Conservation (phyloP, 2,888 invertebrate genomes). For the Caenorhabditis japonica region DNA sequence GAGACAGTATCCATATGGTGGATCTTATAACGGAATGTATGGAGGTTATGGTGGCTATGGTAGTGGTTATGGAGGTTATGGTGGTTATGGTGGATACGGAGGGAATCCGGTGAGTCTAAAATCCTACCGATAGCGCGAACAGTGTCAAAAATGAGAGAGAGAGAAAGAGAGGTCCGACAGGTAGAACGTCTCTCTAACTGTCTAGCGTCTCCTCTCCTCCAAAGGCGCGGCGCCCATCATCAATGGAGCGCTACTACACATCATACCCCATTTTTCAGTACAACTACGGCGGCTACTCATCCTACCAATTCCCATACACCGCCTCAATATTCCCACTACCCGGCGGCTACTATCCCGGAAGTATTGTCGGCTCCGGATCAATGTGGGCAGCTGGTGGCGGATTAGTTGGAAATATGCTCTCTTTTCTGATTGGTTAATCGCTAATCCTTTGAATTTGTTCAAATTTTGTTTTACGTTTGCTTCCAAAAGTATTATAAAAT, state of each 20-base stretch:
- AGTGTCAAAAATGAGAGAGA: background rate
- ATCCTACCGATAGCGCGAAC: too few species aligned
- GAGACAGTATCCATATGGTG: conserved; percentile 48
- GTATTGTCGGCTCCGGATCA: conserved; percentile 51
- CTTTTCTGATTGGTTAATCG: conserved; percentile 42
- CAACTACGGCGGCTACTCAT: conserved; percentile 27
- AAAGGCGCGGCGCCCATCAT: too few species aligned
- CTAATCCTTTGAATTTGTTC: background rate
- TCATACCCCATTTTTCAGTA: conserved; percentile 14
- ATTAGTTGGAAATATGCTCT: conserved; percentile 53
- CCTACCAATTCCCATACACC: conserved; percentile 37
- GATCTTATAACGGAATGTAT: conserved; percentile 27
- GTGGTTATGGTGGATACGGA: conserved; percentile 22
- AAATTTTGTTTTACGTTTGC: background rate
- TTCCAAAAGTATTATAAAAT: too few species aligned
- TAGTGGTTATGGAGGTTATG: conserved; percentile 29
- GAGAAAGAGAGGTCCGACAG: too few species aligned
- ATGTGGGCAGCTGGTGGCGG: conserved; percentile 54
- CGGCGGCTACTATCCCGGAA: conserved; percentile 53
- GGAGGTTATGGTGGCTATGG: conserved; percentile 29
- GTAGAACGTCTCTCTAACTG: too few species aligned
- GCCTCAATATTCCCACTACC: conserved; percentile 46
- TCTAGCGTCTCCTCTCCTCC: too few species aligned
- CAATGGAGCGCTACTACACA: too few species aligned
- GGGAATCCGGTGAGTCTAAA: conserved; percentile 32